Conservation (phyloP, 1,140 invertebrate genomes). For the Achroia grisella region DNA sequence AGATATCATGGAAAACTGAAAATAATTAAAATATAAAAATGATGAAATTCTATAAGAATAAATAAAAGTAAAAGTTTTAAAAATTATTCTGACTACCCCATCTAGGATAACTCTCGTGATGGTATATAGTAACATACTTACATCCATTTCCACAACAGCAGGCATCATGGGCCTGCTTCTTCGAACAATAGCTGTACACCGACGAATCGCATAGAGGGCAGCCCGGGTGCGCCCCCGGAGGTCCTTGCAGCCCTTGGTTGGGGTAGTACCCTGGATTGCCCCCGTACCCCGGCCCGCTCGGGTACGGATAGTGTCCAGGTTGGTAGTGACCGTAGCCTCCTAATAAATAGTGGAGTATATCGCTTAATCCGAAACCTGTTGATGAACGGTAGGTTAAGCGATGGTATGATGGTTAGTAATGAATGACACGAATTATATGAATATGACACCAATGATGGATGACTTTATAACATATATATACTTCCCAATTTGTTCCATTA, state of each 20-base stretch:
- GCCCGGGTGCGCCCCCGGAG: constrained; percentile 56
- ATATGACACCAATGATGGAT: background rate
- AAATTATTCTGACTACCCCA: too few species aligned
- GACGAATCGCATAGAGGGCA: constrained; percentile 84
- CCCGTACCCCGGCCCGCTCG: constrained; percentile 17
- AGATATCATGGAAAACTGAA: too few species aligned
- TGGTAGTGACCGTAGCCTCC: constrained; percentile 45
- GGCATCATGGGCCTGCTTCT: constrained; percentile 82
- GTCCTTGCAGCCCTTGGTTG: constrained; percentile 33
- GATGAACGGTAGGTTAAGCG: constrained; percentile 20
- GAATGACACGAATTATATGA: constrained; percentile 20
- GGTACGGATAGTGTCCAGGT: constrained; percentile 25
- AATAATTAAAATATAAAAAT: too few species aligned
- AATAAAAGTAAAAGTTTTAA: too few species aligned
- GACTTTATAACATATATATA: too few species aligned
- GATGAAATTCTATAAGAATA: too few species aligned
- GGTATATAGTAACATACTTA: constrained; percentile 44
- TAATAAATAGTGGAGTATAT: constrained; percentile 62
- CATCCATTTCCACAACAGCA: constrained; percentile 81
- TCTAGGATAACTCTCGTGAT: too few species aligned
- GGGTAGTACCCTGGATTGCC: constrained; percentile 22
- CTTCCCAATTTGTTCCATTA: too few species aligned
- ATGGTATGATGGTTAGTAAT: constrained; percentile 15
- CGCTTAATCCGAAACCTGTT: constrained; percentile 64
- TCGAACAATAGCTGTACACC: constrained; percentile 82